A percentile compares a stretch with the other conserved stretches of the same genome.
Evolutionary conservation across 2,797 vertebrate species (phyloP).

Genomic region (Argya squamiceps): DNA sequence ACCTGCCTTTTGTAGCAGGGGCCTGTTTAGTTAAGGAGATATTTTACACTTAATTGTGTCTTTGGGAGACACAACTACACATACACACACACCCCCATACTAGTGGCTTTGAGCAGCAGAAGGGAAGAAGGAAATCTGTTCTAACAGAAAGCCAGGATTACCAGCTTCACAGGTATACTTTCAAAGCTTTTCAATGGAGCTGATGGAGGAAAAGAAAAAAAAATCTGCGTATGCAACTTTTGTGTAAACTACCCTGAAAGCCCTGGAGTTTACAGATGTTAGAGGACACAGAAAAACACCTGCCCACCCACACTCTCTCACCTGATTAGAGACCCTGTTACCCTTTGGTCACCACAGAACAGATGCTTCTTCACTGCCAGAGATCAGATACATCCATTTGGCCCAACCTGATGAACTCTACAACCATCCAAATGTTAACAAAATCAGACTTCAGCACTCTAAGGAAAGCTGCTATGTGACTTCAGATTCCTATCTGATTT

Average conservation of each 20-base stretch:
- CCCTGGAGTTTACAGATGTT: not conserved
- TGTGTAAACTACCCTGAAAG: conserved; percentile 43
- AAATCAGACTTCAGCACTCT: conserved; percentile 5
- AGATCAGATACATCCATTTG: conserved; percentile 10
- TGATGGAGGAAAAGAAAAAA: not conserved
- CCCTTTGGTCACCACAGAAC: not conserved
- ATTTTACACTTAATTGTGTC: not conserved
- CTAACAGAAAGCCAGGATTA: not conserved
- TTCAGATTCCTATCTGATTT: conserved; percentile 54
- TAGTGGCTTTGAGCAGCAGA: not conserved
- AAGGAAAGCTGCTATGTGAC: not conserved
- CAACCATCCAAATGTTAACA: not conserved
- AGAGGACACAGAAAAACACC: conserved; percentile 39
- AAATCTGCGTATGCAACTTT: too few relatives aligned
- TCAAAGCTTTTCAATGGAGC: not conserved
- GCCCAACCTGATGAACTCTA: not conserved
- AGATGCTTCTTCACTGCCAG: not conserved
- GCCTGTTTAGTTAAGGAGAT: conserved; percentile 58
- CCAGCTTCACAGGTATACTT: not conserved
- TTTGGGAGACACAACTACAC: not conserved
- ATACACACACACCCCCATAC: not conserved
- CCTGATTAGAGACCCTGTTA: conserved; percentile 27
- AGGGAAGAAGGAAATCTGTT: not conserved
- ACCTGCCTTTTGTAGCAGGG: conserved; percentile 36
- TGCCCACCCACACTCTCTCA: not conserved